A percentile compares a stretch with the other conserved stretches of the same genome.
phyloP scores from a whole-genome alignment of 2,888 invertebrate species.

The Platycheirus rosarum region DNA sequence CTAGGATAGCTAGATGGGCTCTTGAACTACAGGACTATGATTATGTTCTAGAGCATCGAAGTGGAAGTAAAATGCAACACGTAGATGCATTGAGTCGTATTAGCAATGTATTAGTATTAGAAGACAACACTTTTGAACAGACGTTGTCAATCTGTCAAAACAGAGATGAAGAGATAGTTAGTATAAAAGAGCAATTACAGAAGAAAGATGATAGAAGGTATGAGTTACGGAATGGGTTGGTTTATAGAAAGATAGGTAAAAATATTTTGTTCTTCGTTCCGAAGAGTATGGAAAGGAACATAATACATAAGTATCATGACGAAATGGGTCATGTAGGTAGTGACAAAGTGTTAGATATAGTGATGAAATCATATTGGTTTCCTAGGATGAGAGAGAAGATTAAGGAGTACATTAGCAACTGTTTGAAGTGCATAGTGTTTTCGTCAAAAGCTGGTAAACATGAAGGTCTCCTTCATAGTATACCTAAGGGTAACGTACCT shows the following conservation, averaged over 20 bases:
- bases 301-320: constrained; percentile 40
- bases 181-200: constrained; percentile 31
- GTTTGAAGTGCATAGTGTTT: too few species aligned
- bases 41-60: constrained; percentile 1
- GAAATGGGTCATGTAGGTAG: constrained; percentile 40
- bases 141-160: constrained; percentile 30
- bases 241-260: constrained; percentile 15
- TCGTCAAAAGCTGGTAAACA: too few species aligned
- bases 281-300: constrained; percentile 26
- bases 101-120: constrained; percentile 12
- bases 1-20: too few species aligned
- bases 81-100: constrained; percentile 76
- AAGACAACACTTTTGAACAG: too few species aligned
- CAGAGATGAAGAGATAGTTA: constrained; percentile 15
- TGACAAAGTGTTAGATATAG: constrained; percentile 22
- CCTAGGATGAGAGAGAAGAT: constrained; percentile 13
- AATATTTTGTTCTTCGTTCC: constrained; percentile 36
- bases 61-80: constrained; percentile 75
- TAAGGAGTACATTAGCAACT: not conserved
- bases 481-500: constrained; percentile 1
- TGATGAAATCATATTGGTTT: constrained; percentile 41
- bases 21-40: too few species aligned
- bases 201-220: constrained; percentile 33
- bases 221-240: constrained; percentile 35
- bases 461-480: constrained; percentile 3